phyloP scores from a whole-genome alignment of 2,113 vertebrate genomes.

The Ailurus styani region DNA sequence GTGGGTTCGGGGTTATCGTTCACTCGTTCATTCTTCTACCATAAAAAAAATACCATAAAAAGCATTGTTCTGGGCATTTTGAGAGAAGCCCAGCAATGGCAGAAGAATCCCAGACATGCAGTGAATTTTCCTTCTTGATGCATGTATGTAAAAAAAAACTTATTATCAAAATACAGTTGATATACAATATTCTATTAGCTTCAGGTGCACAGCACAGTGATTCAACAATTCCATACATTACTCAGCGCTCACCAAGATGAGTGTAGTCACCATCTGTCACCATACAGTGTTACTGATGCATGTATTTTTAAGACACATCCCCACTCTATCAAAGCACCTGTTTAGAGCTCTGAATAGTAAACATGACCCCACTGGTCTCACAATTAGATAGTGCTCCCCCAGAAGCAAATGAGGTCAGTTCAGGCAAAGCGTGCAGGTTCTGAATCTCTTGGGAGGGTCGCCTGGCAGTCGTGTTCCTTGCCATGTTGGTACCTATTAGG shows the following conservation, averaged over 20 bases:
- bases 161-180: background rate
- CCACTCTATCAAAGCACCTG: background rate
- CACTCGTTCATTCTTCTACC: background rate
- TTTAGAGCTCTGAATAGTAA: background rate
- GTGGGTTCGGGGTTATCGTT: background rate
- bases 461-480: background rate
- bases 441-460: background rate
- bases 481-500: background rate
- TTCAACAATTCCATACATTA: background rate
- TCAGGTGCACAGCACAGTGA: background rate
- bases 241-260: background rate
- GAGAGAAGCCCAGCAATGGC: background rate
- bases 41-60: background rate
- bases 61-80: background rate
- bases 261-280: background rate
- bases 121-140: background rate
- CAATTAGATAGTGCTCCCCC: background rate
- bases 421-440: background rate
- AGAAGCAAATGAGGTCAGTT: background rate
- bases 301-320: background rate
- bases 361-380: background rate
- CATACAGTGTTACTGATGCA: background rate
- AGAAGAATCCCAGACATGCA: background rate
- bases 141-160: background rate
- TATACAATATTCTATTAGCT: background rate